Evolutionary conservation across 2,888 invertebrate genomes (phyloP), one percentile per base, ranked within the genome.

Genomic region (Tyria jacobaeae): DNA sequence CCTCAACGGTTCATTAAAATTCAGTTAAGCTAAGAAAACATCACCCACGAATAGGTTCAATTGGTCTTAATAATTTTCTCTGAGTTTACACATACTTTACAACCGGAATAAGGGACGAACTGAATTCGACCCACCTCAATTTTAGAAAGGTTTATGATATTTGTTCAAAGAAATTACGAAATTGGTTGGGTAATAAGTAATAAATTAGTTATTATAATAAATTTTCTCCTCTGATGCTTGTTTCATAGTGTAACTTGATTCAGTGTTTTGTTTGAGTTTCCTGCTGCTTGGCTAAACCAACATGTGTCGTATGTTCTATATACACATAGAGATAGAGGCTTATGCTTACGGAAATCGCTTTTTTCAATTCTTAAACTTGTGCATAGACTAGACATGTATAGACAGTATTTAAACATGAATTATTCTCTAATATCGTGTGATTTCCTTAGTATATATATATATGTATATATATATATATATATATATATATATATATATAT

Each of bases 21-120:
- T 86, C 85, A 82, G 82, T 83, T 83, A 85, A 81, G 81, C 79
- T 78, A 76, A 81, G 81, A 84, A 80, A 82, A 82, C 79, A 87
- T 85, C 80, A 83, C 76, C 79, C 79, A 80, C 76, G 80, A 80
- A 81, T 82, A 80, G 78, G 75, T 80, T 75, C 75, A 70, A 76
- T 75, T 71, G 70, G 71, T 83, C 82, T 83, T 79, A 81, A 83
- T 80, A 86, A 86, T 87, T 85, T 87, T 81, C 73, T 69, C 72
- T 68, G 66, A 64, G 79, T 83, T 82, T 84, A 82, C 80, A 79
- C 78, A 70, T 78, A 80, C 77, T 84, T 85, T 82, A 84, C 80
- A 76, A 79, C 75, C 71, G 70, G 80, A 83, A 82, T 83, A 83
- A 85, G 71, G 60, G 70, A 70, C 70, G 69, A 60, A 50, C n/a